Percentiles rank a stretch among this genome's conserved stretches.
These are phyloP conservation scores for Pangasius krempfi DNA, from an alignment of 2,797 vertebrate species.

Conservation along the genomic window DNA sequence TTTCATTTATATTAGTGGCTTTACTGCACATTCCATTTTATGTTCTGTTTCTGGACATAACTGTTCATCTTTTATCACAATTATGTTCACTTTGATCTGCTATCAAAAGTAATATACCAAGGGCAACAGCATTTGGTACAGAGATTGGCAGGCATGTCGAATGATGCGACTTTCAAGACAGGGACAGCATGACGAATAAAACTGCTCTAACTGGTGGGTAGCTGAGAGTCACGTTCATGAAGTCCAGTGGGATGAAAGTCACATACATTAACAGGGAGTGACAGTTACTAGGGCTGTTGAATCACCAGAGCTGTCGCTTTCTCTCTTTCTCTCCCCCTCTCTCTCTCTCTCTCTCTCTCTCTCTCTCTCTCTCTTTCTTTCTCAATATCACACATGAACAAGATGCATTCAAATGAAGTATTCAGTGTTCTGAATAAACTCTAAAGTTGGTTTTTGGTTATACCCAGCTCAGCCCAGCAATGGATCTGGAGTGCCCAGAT, in stretches of 20 bases:
- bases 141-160: conserved; percentile 32
- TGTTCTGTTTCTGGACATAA: background rate
- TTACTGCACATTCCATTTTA: background rate
- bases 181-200: conserved; percentile 28
- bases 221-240: conserved; percentile 23
- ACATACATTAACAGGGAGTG: conserved; percentile 53
- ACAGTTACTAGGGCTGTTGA: conserved; percentile 48
- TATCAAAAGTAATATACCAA: background rate
- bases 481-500: background rate
- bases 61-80: background rate
- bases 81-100: background rate
- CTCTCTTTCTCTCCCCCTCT: conserved; percentile 15
- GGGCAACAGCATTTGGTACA: background rate
- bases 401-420: background rate
- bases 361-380: background rate
- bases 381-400: background rate
- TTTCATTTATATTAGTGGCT: background rate
- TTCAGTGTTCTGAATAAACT: background rate
- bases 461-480: background rate
- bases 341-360: background rate
- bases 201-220: conserved; percentile 10
- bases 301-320: background rate
- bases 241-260: conserved; percentile 51
- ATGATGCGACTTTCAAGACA: conserved; percentile 35
- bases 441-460: background rate